A percentile compares a stretch with the other conserved stretches of the same genome.
Conservation (phyloP, 2,888 invertebrate species). For the Cheilosia impressa region DNA sequence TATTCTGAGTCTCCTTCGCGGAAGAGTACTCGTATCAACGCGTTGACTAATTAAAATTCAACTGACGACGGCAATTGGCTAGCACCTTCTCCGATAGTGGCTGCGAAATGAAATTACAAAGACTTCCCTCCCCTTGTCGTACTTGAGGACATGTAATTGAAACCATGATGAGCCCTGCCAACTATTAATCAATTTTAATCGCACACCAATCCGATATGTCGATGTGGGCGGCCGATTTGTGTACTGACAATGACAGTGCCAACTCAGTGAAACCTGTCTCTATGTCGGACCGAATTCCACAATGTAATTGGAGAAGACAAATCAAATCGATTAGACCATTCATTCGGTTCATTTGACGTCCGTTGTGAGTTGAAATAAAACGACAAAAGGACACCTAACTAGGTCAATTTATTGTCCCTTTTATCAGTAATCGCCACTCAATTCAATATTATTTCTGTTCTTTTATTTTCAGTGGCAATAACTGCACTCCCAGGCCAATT, state of each 20-base stretch:
- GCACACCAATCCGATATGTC: conserved; percentile 13
- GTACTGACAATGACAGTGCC: conserved; percentile 17
- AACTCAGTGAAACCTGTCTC: conserved; percentile 17
- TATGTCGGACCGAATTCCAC: conserved; percentile 43
- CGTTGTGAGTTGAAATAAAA: conserved; percentile 1
- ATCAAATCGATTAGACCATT: conserved; percentile 29
- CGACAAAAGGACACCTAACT: not conserved
- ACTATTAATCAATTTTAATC: conserved; percentile 64
- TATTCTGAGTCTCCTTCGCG: not conserved
- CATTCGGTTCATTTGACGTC: not conserved
- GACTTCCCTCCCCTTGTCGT: not conserved
- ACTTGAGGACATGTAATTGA: conserved; percentile 51
- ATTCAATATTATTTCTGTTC: not conserved
- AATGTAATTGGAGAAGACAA: conserved; percentile 50
- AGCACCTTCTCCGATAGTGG: conserved; percentile 48
- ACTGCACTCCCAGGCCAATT: conserved; percentile 13
- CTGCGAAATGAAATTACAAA: conserved; percentile 2
- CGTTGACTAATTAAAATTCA: conserved; percentile 59
- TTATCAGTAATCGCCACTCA: not conserved
- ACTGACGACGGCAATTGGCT: conserved; percentile 49
- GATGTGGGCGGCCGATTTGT: conserved; percentile 61
- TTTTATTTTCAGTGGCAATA: conserved; percentile 52
- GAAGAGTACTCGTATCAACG: not conserved
- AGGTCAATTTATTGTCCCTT: conserved; percentile 12
- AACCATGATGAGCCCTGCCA: conserved; percentile 58